Evolutionary conservation across 1,140 invertebrate species (phyloP).

Genomic region (Samia ricini): DNA sequence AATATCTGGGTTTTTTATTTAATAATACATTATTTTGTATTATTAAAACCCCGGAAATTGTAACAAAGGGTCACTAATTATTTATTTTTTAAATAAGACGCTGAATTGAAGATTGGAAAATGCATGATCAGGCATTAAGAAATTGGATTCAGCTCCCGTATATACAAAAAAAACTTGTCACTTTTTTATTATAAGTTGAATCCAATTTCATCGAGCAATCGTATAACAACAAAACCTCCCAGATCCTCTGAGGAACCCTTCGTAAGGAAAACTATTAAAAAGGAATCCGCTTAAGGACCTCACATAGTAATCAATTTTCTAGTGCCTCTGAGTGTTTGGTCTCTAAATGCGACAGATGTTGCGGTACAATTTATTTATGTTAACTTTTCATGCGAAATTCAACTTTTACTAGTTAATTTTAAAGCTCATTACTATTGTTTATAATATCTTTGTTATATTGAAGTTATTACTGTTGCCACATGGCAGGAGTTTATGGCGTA

Average conservation of each 20-base stretch:
- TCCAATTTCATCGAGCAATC: slow-evolving; percentile 1
- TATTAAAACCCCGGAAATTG: no score
- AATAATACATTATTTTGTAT: no score
- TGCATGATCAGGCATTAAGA: no score
- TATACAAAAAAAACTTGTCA: no score
- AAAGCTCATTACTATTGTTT: background rate
- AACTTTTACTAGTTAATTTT: background rate
- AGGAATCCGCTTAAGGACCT: slow-evolving; percentile 64
- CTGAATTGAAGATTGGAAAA: no score
- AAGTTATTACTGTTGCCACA: slow-evolving; percentile 14
- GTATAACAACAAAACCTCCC: background rate
- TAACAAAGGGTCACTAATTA: no score
- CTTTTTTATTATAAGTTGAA: no score
- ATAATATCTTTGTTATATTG: background rate
- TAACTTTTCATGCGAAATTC: slow-evolving; percentile 4
- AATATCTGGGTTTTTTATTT: no score
- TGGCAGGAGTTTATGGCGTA: slow-evolving; percentile 21
- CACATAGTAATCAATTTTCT: slow-evolving; percentile 61
- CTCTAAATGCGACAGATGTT: slow-evolving; percentile 41
- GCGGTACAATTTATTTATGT: background rate
- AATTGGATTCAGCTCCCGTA: no score
- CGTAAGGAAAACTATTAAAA: slow-evolving; percentile 60
- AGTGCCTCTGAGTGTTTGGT: slow-evolving; percentile 47
- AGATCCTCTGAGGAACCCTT: slow-evolving; percentile 8
- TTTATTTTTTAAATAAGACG: no score